Base-by-base conservation (phyloP, 2,113 vertebrate genomes). In the Dasyprocta punctata region DNA sequence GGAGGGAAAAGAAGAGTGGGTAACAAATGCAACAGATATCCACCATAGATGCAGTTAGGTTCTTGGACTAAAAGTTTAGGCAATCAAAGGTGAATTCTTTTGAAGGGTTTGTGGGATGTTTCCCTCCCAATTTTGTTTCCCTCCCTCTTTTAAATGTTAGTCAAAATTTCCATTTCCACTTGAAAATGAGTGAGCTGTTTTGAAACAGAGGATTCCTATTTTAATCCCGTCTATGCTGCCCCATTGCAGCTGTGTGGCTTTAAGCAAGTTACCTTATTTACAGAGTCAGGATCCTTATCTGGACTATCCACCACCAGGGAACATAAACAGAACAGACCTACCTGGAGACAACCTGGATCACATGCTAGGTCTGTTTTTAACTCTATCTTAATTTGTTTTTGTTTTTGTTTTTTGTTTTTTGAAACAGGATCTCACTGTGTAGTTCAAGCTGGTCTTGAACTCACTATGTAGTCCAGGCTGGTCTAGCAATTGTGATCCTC, bases 11-110 rank as follows among this genome's bases (percentile, higher is more conserved):
- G 63, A 41, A 44, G 95, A 28, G 28, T 71, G 20, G 47, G 44
- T 33, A 71, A 69, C 52, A 85, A 54, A 56, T 7, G 47, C 12
- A 84, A 41, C 17, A 71, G 58, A 71, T 63, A 3, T 73, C 47
- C 80, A 36, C 52, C 41, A 17, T 30, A 38, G 30, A 54, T 13
- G 10, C n/a, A 56, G 20, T 73, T 20, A 88, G 41, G 52, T 84
- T 28, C 38, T 82, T 87, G 41, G 65, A 33, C 44, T 93, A 54
- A 95, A 84, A 71, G 63, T 44, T 38, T n/a, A 87, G 54, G 47
- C 78, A 91, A 38, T 44, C 30, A 78, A 61, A 71, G 30, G 41
- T 91, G 78, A 19, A 17, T 92, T 97, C 44, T 95, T 87, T 85
- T 47, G 28, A 88, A 85, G 69, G 10, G 26, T 7, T 16, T 73